Conservation (phyloP, 2,888 invertebrate species). For the Helobdella robusta region DNA sequence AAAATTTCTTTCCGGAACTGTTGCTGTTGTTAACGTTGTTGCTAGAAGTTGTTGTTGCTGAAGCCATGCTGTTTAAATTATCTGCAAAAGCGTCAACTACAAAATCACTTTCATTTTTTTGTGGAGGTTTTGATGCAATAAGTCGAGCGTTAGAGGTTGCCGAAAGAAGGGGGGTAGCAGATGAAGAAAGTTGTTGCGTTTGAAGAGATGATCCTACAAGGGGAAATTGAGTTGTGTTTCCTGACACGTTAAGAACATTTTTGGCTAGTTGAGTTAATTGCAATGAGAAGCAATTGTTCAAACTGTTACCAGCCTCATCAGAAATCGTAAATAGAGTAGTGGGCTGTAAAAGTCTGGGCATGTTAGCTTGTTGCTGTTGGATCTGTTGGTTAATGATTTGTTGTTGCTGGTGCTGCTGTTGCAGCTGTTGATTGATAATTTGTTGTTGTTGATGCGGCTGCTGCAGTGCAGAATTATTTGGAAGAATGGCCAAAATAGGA, state of each 20-base stretch:
- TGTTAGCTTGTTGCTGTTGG: not conserved
- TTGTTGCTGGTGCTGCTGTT: no score
- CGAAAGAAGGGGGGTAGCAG: not conserved
- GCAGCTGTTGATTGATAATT: no score
- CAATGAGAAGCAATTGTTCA: constrained; percentile 19
- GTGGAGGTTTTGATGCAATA: constrained; percentile 16
- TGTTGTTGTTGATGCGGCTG: not conserved
- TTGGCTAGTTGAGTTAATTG: constrained; percentile 21
- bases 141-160: not conserved
- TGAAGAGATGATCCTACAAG: not conserved
- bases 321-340: constrained; percentile 7
- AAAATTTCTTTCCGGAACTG: constrained; percentile 31
- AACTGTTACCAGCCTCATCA: not conserved
- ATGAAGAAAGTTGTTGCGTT: not conserved
- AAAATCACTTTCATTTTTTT: constrained; percentile 34
- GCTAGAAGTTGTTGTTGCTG: not conserved
- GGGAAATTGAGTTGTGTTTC: not conserved
- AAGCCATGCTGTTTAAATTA: not conserved
- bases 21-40: no score
- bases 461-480: not conserved
- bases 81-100: constrained; percentile 33
- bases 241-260: not conserved
- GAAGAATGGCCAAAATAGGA: constrained; percentile 18
- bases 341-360: constrained; percentile 9
- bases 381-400: no score